These are phyloP conservation scores for Bursaphelenchus mucronatus DNA, from an alignment of 1,140 invertebrate species.

Conservation along the genomic window DNA sequence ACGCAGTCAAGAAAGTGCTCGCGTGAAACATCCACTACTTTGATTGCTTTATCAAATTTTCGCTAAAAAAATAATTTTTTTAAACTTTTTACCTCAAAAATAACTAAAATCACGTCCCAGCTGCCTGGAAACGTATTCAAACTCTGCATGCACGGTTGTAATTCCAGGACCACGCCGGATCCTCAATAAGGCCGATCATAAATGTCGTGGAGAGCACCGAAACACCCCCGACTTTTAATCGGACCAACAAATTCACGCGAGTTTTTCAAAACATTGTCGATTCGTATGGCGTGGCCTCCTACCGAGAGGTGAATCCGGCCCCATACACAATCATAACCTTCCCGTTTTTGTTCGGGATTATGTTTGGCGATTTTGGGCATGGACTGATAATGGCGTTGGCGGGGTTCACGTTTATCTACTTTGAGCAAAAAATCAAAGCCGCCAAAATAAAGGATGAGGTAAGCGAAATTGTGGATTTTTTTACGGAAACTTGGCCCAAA, in stretches of 20 bases:
- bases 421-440: conserved; percentile 72
- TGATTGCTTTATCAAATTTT: conserved; percentile 14
- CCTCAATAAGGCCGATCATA: conserved; percentile 63
- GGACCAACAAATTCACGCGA: conserved; percentile 65
- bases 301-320: conserved; percentile 65
- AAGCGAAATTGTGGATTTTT: conserved; percentile 14
- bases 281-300: conserved; percentile 65
- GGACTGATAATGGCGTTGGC: conserved; percentile 74
- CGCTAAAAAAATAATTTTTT: conserved; percentile 17
- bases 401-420: conserved; percentile 73
- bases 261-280: conserved; percentile 66
- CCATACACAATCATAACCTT: conserved; percentile 91
- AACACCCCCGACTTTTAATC: conserved; percentile 64
- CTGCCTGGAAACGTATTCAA: conserved; percentile 5
- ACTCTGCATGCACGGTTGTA: neutral
- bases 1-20: too few relatives aligned
- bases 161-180: conserved; percentile 61
- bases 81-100: conserved; percentile 2
- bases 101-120: too few relatives aligned
- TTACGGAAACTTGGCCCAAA: too few relatives aligned
- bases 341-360: conserved; percentile 85
- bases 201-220: conserved; percentile 62
- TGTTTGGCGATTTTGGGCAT: conserved; percentile 88
- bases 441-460: conserved; percentile 69
- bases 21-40: too few relatives aligned